Evolutionary conservation across 2,888 invertebrate genomes (phyloP), one percentile per base, ranked within the genome.

Genomic region (Hypercompe scribonia): DNA sequence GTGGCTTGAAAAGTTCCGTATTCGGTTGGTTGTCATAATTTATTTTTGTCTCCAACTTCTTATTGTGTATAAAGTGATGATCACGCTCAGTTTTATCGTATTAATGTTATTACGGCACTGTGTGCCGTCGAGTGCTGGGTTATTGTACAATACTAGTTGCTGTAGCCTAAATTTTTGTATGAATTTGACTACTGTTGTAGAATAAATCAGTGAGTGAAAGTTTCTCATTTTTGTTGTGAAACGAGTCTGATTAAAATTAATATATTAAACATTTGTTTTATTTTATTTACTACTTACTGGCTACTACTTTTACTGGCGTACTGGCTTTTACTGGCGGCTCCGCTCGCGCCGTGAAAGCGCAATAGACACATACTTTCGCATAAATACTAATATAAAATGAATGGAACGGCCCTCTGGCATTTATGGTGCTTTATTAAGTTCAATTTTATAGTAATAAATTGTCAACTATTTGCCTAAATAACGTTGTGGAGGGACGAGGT

Each of bases 201-300:
- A 88, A 90, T 88, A 84, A 89, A 88, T 87, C 87, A 84, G 82
- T 74, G 85, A 84, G 87, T 90, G 90, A 88, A 90, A 85, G 90
- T 91, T 88, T 91, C 93, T 93, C 93, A 93, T 92, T 92, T 94
- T 90, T 91, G 91, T 94, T 93, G 92, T 93, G 91, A 93, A 94
- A 94, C 94, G 95, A 95, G 95, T 95, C 93, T 93, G 93, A 95
- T 93, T 95, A 94, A 93, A 90, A 92, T 90, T 93, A 94, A 94
- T 92, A 93, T 91, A 84, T 84, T 79, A 90, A 90, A 92, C 88
- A 88, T 84, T 81, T 81, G 78, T 79, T 77, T 85, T 73, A 82
- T 89, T 90, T 91, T 88, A 87, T 87, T 89, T 70, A 28, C n/a
- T n/a, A n/a, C n/a, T n/a, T n/a, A n/a, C n/a, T n/a, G n/a, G n/a